phyloP scores from a whole-genome alignment of 2,888 invertebrate species.

The Hedychridium roseum region DNA sequence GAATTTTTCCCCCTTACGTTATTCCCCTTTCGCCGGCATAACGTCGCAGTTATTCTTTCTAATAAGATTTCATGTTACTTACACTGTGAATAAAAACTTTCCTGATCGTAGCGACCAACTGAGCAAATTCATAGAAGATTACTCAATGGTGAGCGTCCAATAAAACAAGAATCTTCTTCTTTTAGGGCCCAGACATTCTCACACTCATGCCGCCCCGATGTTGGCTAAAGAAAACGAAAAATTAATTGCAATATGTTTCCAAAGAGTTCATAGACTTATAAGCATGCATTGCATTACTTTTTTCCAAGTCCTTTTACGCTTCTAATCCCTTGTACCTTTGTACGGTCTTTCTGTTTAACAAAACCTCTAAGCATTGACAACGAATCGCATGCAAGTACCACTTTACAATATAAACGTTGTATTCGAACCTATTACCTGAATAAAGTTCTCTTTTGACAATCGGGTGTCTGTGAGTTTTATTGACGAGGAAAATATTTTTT shows the following conservation, averaged over 20 bases:
- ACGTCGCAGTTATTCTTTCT: no score
- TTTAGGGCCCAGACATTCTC: slow-evolving; percentile 57
- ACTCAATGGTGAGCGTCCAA: background rate
- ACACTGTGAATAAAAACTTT: no score
- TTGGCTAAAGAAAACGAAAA: slow-evolving; percentile 56
- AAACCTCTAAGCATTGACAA: slow-evolving; percentile 14
- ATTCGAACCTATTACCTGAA: slow-evolving; percentile 38
- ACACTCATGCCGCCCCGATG: slow-evolving; percentile 56
- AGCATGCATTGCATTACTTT: slow-evolving; percentile 3
- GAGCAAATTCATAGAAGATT: no score
- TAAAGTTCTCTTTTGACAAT: slow-evolving; percentile 34
- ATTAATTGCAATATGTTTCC: slow-evolving; percentile 26
- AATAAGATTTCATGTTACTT: no score
- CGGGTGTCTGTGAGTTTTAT: slow-evolving; percentile 41
- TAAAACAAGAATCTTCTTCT: slow-evolving; percentile 33
- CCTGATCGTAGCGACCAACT: no score
- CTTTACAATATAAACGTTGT: slow-evolving; percentile 32
- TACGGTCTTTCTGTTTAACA: slow-evolving; percentile 11
- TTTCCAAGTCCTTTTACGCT: slow-evolving; percentile 8
- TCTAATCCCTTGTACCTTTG: no score
- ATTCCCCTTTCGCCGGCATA: no score
- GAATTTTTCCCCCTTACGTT: no score
- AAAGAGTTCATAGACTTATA: slow-evolving; percentile 2
- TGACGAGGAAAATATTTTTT: slow-evolving; percentile 42
- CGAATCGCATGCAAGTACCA: slow-evolving; percentile 18